Conservation (phyloP, 1,140 invertebrate genomes). For the Aplysia californica region DNA sequence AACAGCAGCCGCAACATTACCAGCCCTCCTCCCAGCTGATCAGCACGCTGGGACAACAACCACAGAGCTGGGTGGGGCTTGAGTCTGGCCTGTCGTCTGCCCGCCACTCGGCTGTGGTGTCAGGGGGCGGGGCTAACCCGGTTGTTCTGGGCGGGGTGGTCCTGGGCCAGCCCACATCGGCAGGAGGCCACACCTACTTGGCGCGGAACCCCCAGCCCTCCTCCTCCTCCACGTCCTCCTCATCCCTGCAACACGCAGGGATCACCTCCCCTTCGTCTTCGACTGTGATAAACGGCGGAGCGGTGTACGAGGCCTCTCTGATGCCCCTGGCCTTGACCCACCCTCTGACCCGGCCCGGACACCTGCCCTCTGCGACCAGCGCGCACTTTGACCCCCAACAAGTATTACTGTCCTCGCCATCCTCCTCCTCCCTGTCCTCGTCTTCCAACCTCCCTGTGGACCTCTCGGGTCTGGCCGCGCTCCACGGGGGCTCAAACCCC, state of each 20-base stretch:
- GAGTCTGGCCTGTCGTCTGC: too few species aligned
- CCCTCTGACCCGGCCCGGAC: neutral
- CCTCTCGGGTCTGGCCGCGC: neutral
- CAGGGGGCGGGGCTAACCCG: neutral
- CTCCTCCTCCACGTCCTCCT: conserved; percentile 18
- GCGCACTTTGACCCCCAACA: conserved; percentile 9
- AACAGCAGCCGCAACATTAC: neutral
- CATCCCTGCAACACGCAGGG: conserved; percentile 18
- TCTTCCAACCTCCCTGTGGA: conserved; percentile 28
- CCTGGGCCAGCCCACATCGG: conserved; percentile 11
- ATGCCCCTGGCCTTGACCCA: neutral
- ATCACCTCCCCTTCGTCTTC: neutral
- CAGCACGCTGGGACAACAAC: neutral
- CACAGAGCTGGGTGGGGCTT: too few species aligned
- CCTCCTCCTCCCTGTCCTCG: conserved; percentile 18
- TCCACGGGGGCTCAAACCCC: neutral
- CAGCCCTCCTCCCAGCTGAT: conserved; percentile 1
- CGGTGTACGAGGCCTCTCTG: neutral
- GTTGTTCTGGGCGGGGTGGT: conserved; percentile 10
- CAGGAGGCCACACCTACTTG: conserved; percentile 5
- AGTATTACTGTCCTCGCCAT: conserved; percentile 12
- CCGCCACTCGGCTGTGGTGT: neutral
- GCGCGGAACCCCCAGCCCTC: neutral
- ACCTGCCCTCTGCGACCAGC: too few species aligned
- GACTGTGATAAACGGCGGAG: neutral